Base-by-base conservation (phyloP, 2,888 invertebrate genomes). In the Sylvicola cinctus region DNA sequence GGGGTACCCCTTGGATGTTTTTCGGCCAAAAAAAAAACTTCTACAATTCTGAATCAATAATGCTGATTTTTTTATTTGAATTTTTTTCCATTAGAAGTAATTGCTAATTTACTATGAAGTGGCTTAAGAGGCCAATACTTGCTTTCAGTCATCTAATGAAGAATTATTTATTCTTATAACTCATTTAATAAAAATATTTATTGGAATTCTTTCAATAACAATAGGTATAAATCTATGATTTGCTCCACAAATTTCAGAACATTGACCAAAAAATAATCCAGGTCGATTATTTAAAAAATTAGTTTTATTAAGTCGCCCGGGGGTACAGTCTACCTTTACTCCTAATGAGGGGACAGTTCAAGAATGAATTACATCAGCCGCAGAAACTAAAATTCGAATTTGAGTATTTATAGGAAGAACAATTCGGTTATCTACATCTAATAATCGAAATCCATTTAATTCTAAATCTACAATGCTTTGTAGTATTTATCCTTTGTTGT, bases 141-240 rank as follows among this genome's bases (percentile, higher is more conserved):
- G 58, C 63, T 65, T 67, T 71, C 69, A 70, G 70, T 62, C 68
- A 71, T 65, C 63, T 66, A 66, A 66, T 69, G 65, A 61, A 38
- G 50, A 54, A 53, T 47, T 20, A 20, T 20, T 20, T 20, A 20
- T 20, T 20, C 8, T 55, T 61, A 57, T 42, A 55, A 68, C 58
- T 68, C 66, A 68, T 50, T 64, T 64, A 57, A 68, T 63, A 49
- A 70, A 68, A 43, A 50, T 58, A 48, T 60, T 61, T 45, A 60
- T 52, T 39, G 58, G 54, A 34, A 66, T 60, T 47, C 62, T 63
- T 68, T 74, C 70, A 46, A 72, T 54, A 38, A 66, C 63, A 65
- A 78, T 76, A 23, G 76, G 78, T 60, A 80, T 80, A 66, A 79
- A 79, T 38, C 74, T 74, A 54, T 80, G 77, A 52, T 80, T 78